Percentiles rank a stretch among this genome's conserved stretches.
These are phyloP conservation scores for Carapus acus DNA, from an alignment of 2,797 vertebrate species.

Conservation along the genomic window DNA sequence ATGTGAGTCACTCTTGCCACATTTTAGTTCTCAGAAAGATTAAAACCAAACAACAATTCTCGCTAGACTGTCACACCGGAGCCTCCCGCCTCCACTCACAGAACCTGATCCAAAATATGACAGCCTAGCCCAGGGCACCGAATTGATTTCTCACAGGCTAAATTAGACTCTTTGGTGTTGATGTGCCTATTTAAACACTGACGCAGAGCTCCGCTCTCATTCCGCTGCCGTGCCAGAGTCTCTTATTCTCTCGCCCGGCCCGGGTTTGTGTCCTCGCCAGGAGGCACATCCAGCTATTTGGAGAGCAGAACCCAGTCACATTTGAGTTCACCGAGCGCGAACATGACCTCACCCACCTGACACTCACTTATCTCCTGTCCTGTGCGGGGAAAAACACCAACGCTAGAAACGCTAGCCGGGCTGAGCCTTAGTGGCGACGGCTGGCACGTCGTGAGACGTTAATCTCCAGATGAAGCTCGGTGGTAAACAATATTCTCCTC, in stretches of 20 bases:
- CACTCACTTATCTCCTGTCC: conserved; percentile 54
- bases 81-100: conserved; percentile 21
- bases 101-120: conserved; percentile 12
- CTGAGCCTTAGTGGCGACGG: too few species aligned
- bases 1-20: not conserved
- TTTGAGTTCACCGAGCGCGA: conserved; percentile 45
- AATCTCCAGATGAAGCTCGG: conserved; percentile 27
- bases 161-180: conserved; percentile 32
- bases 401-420: conserved; percentile 61
- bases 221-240: conserved; percentile 24
- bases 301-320: conserved; percentile 45
- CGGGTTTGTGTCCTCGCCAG: conserved; percentile 35
- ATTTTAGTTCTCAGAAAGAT: conserved; percentile 7
- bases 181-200: conserved; percentile 33
- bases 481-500: conserved; percentile 45
- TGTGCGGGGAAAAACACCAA: conserved; percentile 63
- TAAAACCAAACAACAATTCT: conserved; percentile 5
- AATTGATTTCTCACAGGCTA: conserved; percentile 32
- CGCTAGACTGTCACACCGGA: conserved; percentile 4
- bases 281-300: conserved; percentile 47
- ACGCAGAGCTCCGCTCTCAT: conserved; percentile 25
- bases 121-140: conserved; percentile 7
- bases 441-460: too few species aligned
- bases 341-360: conserved; percentile 71
- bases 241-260: conserved; percentile 43